These are phyloP conservation scores for Ischnura elegans DNA, from an alignment of 2,888 invertebrate species.

Conservation along the genomic window DNA sequence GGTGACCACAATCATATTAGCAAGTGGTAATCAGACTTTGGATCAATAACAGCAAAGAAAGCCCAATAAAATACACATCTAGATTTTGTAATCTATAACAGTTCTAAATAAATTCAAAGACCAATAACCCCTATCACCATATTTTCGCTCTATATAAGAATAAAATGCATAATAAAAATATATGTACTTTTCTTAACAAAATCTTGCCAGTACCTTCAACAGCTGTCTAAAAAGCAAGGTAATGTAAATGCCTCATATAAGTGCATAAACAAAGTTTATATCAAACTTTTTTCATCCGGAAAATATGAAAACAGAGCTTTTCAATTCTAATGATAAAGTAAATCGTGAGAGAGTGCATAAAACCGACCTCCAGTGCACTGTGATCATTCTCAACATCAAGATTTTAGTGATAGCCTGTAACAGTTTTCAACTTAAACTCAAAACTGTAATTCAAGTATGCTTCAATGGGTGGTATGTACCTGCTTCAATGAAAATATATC, in stretches of 20 bases:
- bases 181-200: background rate
- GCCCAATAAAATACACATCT: background rate
- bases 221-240: background rate
- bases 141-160: background rate
- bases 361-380: background rate
- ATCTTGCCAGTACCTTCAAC: background rate
- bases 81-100: background rate
- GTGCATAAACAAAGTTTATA: background rate
- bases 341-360: background rate
- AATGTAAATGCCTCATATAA: background rate
- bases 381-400: background rate
- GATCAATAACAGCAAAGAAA: background rate
- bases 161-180: slow-evolving; percentile 3
- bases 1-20: background rate
- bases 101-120: background rate
- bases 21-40: background rate
- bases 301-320: background rate
- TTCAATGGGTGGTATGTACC: background rate
- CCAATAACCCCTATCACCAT: background rate
- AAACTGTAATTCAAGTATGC: background rate
- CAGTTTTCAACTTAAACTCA: too few species aligned
- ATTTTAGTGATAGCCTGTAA: background rate
- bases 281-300: background rate
- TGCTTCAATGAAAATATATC: background rate
- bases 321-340: background rate